These are phyloP conservation scores for Lasioglossum morio DNA, from an alignment of 2,888 invertebrate genomes.

Conservation along the genomic window DNA sequence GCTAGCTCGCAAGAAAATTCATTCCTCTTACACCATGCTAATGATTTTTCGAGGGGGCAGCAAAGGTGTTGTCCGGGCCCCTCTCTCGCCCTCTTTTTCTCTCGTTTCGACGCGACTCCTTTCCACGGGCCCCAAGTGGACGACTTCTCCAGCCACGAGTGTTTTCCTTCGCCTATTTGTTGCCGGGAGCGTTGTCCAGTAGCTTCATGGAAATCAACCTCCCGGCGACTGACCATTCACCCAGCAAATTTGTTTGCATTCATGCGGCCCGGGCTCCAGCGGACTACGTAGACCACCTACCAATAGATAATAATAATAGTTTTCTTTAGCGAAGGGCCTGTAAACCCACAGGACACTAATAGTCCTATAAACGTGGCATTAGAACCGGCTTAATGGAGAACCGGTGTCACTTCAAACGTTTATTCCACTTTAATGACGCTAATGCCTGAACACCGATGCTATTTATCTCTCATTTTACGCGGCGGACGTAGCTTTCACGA, in stretches of 20 bases:
- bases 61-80: constrained; percentile 36
- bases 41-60: constrained; percentile 36
- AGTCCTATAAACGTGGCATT: not conserved
- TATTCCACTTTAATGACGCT: not conserved
- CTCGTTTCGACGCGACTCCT: not conserved
- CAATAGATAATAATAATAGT: constrained; percentile 15
- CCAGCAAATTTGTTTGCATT: constrained; percentile 11
- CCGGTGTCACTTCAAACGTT: constrained; percentile 6
- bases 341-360: not conserved
- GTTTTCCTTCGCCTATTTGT: not conserved
- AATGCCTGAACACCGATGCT: not conserved
- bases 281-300: constrained; percentile 3
- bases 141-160: constrained; percentile 11
- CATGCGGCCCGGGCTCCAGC: not conserved
- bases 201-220: constrained; percentile 19
- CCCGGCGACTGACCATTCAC: not conserved
- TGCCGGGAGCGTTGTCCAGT: not conserved
- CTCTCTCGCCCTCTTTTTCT: not conserved
- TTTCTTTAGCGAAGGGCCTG: not conserved
- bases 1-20: not conserved
- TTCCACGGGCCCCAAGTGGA: not conserved
- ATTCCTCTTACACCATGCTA: constrained; percentile 11
- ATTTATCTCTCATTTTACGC: not conserved
- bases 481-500: not conserved
- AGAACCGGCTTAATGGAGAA: constrained; percentile 6